Conservation (phyloP, 2,888 invertebrate species). For the Parascotia fuliginaria region DNA sequence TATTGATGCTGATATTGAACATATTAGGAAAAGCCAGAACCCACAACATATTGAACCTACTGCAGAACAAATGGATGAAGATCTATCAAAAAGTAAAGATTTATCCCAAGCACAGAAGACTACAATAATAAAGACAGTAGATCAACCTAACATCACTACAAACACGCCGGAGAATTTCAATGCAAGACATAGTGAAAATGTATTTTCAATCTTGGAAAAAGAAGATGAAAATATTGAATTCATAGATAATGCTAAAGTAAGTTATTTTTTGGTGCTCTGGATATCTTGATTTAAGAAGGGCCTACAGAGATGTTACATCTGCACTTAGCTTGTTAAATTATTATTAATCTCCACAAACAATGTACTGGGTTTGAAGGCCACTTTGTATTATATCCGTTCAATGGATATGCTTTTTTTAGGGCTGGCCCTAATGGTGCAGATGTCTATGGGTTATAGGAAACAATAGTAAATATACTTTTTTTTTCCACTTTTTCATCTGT, state of each 20-base stretch:
- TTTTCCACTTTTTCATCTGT: too few species aligned
- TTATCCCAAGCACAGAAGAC: conserved; percentile 30
- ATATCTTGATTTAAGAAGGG: too few species aligned
- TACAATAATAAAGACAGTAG: conserved; percentile 28
- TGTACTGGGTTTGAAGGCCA: too few species aligned
- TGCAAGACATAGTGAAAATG: conserved; percentile 71
- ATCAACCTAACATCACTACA: conserved; percentile 17
- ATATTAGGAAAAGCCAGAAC: conserved; percentile 49
- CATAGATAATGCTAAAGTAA: conserved; percentile 47
- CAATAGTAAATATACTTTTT: too few species aligned
- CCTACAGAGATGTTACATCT: too few species aligned
- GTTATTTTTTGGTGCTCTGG: too few species aligned
- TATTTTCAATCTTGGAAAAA: conserved; percentile 68
- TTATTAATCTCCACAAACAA: too few species aligned
- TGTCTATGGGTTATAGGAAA: too few species aligned
- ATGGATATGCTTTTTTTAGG: too few species aligned
- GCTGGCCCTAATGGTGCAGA: too few species aligned
- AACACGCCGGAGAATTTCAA: conserved; percentile 37
- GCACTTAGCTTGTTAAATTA: too few species aligned
- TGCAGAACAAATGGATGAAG: conserved; percentile 10
- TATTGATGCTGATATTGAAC: conserved; percentile 73
- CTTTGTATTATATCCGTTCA: too few species aligned
- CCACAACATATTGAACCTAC: conserved; percentile 21
- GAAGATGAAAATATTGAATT: conserved; percentile 46
- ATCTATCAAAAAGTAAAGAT: conserved; percentile 13